phyloP scores from a whole-genome alignment of 2,797 vertebrate species.

The Halcyon smyrnensis region DNA sequence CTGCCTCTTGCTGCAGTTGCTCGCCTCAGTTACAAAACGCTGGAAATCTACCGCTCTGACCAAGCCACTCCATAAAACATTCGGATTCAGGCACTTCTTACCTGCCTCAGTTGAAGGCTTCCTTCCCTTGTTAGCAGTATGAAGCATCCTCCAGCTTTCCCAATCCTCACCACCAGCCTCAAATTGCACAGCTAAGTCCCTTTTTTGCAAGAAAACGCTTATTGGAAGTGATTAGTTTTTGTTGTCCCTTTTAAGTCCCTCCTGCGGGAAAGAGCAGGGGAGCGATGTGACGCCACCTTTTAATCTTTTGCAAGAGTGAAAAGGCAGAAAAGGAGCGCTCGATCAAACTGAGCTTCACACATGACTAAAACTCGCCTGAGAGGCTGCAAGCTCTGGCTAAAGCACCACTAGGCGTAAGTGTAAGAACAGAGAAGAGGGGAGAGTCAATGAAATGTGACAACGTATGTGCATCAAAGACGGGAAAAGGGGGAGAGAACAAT shows the following conservation, averaged over 20 bases:
- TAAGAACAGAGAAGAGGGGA: constrained; percentile 80
- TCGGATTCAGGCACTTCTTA: constrained; percentile 77
- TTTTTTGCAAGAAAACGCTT: constrained; percentile 75
- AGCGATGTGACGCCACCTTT: constrained; percentile 87
- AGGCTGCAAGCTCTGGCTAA: constrained; percentile 84
- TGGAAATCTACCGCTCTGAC: constrained; percentile 67
- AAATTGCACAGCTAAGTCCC: constrained; percentile 78
- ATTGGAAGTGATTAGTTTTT: constrained; percentile 80
- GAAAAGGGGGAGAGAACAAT: constrained; percentile 77
- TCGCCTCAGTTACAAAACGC: constrained; percentile 66
- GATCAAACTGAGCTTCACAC: constrained; percentile 94
- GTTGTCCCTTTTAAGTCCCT: constrained; percentile 82
- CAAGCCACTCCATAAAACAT: constrained; percentile 63
- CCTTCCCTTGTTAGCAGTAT: constrained; percentile 83
- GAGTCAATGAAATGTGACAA: constrained; percentile 85
- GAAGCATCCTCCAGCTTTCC: constrained; percentile 84
- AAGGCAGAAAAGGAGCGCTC: constrained; percentile 87
- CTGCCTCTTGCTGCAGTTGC: constrained; percentile 74
- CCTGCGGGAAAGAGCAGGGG: constrained; percentile 82
- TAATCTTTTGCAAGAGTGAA: constrained; percentile 89
- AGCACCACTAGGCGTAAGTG: constrained; percentile 83
- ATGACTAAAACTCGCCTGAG: constrained; percentile 93
- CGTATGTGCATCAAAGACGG: constrained; percentile 82
- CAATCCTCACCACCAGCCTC: constrained; percentile 77
- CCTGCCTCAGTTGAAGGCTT: constrained; percentile 85